phyloP scores from a whole-genome alignment of 1,140 invertebrate species.

The Hycleus cichorii region DNA sequence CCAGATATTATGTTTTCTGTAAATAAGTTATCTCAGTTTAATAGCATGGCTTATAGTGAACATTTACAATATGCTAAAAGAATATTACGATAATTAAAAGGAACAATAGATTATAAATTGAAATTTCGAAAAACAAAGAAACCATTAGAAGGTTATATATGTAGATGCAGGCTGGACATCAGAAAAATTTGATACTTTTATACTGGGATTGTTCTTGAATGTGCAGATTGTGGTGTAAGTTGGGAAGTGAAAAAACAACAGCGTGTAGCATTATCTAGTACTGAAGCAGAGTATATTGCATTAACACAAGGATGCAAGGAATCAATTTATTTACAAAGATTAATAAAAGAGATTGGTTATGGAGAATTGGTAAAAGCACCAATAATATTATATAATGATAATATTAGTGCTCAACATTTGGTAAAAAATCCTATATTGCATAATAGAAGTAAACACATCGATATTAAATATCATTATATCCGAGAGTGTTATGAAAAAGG shows the following conservation, averaged over 20 bases:
- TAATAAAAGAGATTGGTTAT: constrained; percentile 17
- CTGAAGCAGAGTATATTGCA: constrained; percentile 41
- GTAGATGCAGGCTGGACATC: constrained; percentile 13
- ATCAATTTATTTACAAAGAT: constrained; percentile 22
- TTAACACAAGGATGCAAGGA: constrained; percentile 31
- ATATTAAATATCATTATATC: constrained; percentile 36
- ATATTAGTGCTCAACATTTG: constrained; percentile 24
- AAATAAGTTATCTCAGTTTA: constrained; percentile 18
- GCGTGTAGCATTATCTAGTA: constrained; percentile 35
- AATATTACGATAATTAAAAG: not conserved
- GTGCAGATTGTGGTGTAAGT: constrained; percentile 26
- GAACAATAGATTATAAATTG: not conserved
- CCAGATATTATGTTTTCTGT: constrained; percentile 19
- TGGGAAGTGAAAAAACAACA: constrained; percentile 37
- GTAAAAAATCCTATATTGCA: constrained; percentile 22
- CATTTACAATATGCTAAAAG: not conserved
- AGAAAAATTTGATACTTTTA: constrained; percentile 36
- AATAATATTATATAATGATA: constrained; percentile 24
- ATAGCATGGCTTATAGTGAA: not conserved
- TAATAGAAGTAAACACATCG: constrained; percentile 33
- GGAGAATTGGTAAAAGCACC: not conserved
- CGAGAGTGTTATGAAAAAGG: constrained; percentile 5
- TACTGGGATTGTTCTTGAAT: constrained; percentile 36
- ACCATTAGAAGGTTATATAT: not conserved
- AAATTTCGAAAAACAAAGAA: not conserved